Evolutionary conservation across 1,140 invertebrate species (phyloP), one percentile per base, ranked within the genome.

Genomic region (Tenebrio molitor): DNA sequence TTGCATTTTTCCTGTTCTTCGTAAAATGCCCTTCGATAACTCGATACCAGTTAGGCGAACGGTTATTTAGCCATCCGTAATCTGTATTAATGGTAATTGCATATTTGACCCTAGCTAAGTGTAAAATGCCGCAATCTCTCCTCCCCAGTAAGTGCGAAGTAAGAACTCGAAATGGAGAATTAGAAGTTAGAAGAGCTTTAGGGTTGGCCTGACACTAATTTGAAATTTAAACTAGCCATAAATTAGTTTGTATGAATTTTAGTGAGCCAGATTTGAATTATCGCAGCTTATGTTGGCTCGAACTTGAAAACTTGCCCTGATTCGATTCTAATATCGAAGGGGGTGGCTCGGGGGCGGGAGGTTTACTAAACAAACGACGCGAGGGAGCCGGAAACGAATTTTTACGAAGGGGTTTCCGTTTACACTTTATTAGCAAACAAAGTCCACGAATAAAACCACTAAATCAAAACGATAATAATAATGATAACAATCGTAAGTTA

Each of bases 151-250:
- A 65, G 62, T 71, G 70, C 68, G 71, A 76, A 78, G 72, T 78
- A 78, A 78, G 77, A 78, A 78, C 73, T 78, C 66, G 77, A 76
- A 78, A 78, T 76, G 74, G 73, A 76, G 72, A 78, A 78, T 75
- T 78, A 78, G 75, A 78, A 78, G 75, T 78, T 58, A 64, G 71
- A 36, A 42, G 44, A 58, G 71, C 46, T 69, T 73, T 69, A 66
- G 65, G 71, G 76, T 74, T 70, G 76, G 67, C 70, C 74, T 78
- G 79, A 80, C 79, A 76, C 75, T 80, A 80, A 80, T 80, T 79
- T 78, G 78, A 80, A 80, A 80, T 80, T 80, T 79, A 80, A 80
- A 79, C 78, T 74, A 64, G 76, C 69, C 76, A 42, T 80, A 80
- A 80, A 80, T 80, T 74, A 78, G 73, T 74, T 76, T 76, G 74